Evolutionary conservation across 1,140 invertebrate genomes (phyloP).

Genomic region (Drosophila nasuta): DNA sequence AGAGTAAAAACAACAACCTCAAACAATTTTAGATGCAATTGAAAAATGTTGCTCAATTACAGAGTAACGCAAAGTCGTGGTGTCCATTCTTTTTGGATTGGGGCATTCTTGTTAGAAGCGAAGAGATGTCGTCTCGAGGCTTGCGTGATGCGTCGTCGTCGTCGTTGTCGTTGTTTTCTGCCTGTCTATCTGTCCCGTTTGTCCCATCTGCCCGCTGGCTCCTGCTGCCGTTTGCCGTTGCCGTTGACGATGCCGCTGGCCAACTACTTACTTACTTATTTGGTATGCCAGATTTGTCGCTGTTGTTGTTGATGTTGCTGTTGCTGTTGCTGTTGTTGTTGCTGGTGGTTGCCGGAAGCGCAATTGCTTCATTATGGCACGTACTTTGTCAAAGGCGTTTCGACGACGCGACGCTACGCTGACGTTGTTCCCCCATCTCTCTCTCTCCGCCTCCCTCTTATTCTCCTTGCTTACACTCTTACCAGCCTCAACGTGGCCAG

Average conservation of each 20-base stretch:
- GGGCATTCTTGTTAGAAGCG: conserved; percentile 23
- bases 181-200: background rate
- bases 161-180: background rate
- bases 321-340: conserved; percentile 42
- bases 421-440: conserved; percentile 9
- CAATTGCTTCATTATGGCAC: conserved; percentile 83
- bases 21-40: too few relatives aligned
- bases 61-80: conserved; percentile 4
- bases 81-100: background rate
- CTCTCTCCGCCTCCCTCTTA: background rate
- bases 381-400: conserved; percentile 79
- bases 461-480: background rate
- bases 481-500: background rate
- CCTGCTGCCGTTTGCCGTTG: background rate
- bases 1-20: too few relatives aligned
- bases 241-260: background rate
- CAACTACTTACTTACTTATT: conserved; percentile 59
- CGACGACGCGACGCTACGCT: conserved; percentile 46
- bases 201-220: conserved; percentile 1
- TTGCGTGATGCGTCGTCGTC: conserved; percentile 54
- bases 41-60: background rate
- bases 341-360: conserved; percentile 75
- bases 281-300: conserved; percentile 75
- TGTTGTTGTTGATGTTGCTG: conserved; percentile 47
- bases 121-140: conserved; percentile 21